Percentiles rank a stretch among this genome's conserved stretches.
Conservation (phyloP, 2,113 vertebrate species). For the Nothobranchius furzeri region DNA sequence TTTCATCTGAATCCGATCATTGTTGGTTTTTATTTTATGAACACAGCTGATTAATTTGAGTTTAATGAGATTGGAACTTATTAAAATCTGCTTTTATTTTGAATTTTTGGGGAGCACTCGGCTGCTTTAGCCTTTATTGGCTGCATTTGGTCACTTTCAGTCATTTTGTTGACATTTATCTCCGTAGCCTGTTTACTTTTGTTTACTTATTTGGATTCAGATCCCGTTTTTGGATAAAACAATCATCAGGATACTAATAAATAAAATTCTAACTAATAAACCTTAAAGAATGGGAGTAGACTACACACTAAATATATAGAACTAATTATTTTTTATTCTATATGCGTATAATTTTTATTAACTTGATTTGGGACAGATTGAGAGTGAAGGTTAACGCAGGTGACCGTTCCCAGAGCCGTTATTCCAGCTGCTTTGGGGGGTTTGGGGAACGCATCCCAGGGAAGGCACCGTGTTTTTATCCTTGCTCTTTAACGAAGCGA, state of each 20-base stretch:
- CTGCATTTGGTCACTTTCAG: slow-evolving; percentile 36
- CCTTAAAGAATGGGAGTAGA: slow-evolving; percentile 1
- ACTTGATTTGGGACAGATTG: no score
- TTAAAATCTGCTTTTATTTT: slow-evolving; percentile 23
- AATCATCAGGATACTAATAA: slow-evolving; percentile 36
- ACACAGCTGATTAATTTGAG: slow-evolving; percentile 26
- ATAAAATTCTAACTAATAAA: slow-evolving; percentile 19
- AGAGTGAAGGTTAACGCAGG: no score
- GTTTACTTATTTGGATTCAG: slow-evolving; percentile 18
- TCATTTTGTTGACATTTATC: slow-evolving; percentile 5
- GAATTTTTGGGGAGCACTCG: slow-evolving; percentile 16
- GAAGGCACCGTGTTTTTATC: no score
- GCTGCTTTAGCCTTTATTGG: slow-evolving; percentile 33
- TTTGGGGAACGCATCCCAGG: no score
- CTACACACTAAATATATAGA: background rate
- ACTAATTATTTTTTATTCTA: background rate
- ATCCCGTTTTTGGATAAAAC: slow-evolving; percentile 30
- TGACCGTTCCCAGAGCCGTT: no score
- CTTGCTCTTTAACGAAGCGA: no score
- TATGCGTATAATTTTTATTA: no score
- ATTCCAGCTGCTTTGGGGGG: no score
- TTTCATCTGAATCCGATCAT: slow-evolving; percentile 43
- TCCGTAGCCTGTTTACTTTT: slow-evolving; percentile 9
- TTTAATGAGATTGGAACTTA: slow-evolving; percentile 3
- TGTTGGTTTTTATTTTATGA: slow-evolving; percentile 25